Base-by-base conservation (phyloP, 2,888 invertebrate genomes). In the Anticlea derivata region DNA sequence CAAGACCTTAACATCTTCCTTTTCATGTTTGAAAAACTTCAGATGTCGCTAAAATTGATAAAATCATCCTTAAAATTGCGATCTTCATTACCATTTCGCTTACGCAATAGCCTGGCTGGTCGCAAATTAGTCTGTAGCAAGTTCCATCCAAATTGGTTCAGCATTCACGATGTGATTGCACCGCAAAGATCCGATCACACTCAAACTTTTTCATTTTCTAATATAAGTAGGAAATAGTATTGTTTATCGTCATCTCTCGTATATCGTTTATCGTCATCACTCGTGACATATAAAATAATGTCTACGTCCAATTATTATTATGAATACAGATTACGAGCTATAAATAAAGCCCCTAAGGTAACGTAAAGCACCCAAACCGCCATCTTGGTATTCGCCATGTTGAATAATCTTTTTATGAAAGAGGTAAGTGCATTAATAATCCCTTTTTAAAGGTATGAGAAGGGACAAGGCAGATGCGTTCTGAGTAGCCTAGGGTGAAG, bases 361-460 rank as follows among this genome's bases (percentile, higher is more conserved):
- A 56, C 22, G 54, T 51, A 55, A 49, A 57, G 81, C 86, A 86
- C 86, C 86, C 83, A 82, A 52, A 54, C 78, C 70, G 84, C 86
- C 87, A 88, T 86, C 69, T 86, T 86, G 77, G 48, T 66, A 75
- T 79, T 72, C 78, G 79, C 80, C 79, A 79, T 82, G 64, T 82
- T 80, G 73, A 76, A 79, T 82, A 77, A 75, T 75, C 76, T 79
- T 82, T 80, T 77, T 79, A 77, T 76, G 69, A 79, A 79, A 78
- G 76, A 76, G 65, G 65, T 71, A 66, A 68, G 73, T 77, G 70
- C 70, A 68, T 77, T 77, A 79, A 76, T 83, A 84, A 80, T 77
- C 70, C 72, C 63, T 73, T 71, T 70, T 71, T 68, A 68, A 70
- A 65, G 68, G 70, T 63, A 67, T 43, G 62, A 50, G 56, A 60